Evolutionary conservation across 2,113 vertebrate genomes (phyloP).

Genomic region (Ciconia boyciana): DNA sequence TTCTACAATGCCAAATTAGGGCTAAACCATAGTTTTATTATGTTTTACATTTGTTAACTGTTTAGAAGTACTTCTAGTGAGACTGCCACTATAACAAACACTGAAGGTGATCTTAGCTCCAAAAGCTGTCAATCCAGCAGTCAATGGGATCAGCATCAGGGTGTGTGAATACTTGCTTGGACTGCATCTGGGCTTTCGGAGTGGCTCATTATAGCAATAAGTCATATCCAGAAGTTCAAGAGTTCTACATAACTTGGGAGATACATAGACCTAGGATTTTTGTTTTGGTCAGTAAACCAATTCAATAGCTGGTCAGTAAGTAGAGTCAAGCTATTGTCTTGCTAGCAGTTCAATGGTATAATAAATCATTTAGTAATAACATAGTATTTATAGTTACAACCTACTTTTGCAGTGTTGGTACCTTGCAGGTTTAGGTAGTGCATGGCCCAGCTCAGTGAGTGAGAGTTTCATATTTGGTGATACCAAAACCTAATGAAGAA

Average conservation of each 20-base stretch:
- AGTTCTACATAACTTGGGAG: neutral
- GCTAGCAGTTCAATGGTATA: neutral
- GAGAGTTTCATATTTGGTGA: neutral
- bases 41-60: neutral
- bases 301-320: neutral
- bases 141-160: neutral
- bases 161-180: neutral
- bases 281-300: neutral
- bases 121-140: neutral
- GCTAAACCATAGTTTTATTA: neutral
- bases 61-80: neutral
- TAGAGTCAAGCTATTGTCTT: neutral
- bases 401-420: neutral
- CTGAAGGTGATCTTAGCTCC: neutral
- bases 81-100: neutral
- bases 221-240: neutral
- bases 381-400: neutral
- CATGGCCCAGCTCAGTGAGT: neutral
- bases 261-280: neutral
- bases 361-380: neutral
- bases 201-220: neutral
- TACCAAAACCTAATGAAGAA: neutral
- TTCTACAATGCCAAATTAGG: neutral
- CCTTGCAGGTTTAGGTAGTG: neutral
- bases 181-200: neutral